phyloP scores from a whole-genome alignment of 2,888 invertebrate genomes.

The Melanargia galathea region DNA sequence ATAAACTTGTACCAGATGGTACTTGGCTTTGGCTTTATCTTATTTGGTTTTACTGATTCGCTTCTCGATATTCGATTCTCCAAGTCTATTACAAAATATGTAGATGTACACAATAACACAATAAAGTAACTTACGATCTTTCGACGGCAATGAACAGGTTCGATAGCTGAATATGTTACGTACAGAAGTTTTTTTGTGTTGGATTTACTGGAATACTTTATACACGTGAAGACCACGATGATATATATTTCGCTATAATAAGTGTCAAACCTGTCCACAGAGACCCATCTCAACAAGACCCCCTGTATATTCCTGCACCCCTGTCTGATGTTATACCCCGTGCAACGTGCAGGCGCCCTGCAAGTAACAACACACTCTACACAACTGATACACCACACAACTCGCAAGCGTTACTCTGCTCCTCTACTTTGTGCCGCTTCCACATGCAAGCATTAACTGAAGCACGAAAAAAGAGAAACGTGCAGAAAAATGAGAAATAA shows the following conservation, averaged over 20 bases:
- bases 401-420: background rate
- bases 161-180: background rate
- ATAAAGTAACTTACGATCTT: conserved; percentile 5
- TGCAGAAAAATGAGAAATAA: background rate
- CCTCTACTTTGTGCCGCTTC: background rate
- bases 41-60: too few species aligned
- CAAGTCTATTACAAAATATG: background rate
- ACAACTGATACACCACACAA: conserved; percentile 4
- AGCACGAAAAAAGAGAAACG: background rate
- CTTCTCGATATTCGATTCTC: background rate
- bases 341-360: conserved; percentile 14
- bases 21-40: too few species aligned
- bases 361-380: conserved; percentile 13
- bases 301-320: conserved; percentile 17
- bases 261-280: conserved; percentile 21
- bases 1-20: too few species aligned
- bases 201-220: background rate
- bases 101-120: background rate
- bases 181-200: background rate
- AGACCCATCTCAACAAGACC: conserved; percentile 16
- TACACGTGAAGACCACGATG: background rate
- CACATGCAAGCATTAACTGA: background rate
- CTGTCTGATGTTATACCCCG: conserved; percentile 17
- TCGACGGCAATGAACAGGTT: conserved; percentile 11
- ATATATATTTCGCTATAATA: background rate